These are phyloP conservation scores for Fragum fragum DNA, from an alignment of 2,888 invertebrate genomes.

Conservation along the genomic window DNA sequence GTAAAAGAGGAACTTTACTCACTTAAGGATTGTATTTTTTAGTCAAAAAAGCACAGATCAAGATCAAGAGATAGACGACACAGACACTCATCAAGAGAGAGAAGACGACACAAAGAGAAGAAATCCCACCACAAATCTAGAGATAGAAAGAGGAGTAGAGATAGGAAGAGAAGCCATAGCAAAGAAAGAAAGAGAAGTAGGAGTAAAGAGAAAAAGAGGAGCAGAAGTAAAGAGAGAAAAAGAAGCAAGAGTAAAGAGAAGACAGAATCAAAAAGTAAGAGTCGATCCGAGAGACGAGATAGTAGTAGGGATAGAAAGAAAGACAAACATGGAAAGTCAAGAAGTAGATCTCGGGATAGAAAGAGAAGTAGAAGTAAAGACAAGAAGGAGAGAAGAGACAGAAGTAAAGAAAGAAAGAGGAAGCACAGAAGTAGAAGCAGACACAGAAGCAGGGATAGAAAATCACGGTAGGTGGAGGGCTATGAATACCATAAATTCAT, in stretches of 20 bases:
- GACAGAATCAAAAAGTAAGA: conserved; percentile 52
- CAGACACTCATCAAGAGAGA: conserved; percentile 60
- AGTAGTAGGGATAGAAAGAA: conserved; percentile 59
- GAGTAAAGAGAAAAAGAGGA: conserved; percentile 51
- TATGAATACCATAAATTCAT: too few species aligned
- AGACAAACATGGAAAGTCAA: conserved; percentile 52
- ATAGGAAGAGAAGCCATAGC: conserved; percentile 54
- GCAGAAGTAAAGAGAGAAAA: conserved; percentile 46
- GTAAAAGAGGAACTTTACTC: too few species aligned
- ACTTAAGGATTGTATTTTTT: conserved; percentile 6
- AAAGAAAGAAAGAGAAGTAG: conserved; percentile 53
- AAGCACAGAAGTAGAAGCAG: conserved; percentile 59
- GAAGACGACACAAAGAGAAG: conserved; percentile 57
- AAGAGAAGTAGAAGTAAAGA: conserved; percentile 64
- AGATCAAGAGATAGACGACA: conserved; percentile 64
- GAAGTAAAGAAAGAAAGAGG: conserved; percentile 57
- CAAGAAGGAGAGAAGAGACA: conserved; percentile 56
- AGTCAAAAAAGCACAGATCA: conserved; percentile 53
- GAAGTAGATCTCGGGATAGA: conserved; percentile 57
- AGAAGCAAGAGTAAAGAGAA: conserved; percentile 53
- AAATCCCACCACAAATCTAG: conserved; percentile 50
- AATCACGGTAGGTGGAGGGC: conserved; percentile 20
- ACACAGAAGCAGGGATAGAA: conserved; percentile 40
- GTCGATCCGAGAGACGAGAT: conserved; percentile 46
- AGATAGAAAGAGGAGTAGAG: conserved; percentile 56